Base-by-base conservation (phyloP, 2,113 vertebrate species). In the Circaetus gallicus region DNA sequence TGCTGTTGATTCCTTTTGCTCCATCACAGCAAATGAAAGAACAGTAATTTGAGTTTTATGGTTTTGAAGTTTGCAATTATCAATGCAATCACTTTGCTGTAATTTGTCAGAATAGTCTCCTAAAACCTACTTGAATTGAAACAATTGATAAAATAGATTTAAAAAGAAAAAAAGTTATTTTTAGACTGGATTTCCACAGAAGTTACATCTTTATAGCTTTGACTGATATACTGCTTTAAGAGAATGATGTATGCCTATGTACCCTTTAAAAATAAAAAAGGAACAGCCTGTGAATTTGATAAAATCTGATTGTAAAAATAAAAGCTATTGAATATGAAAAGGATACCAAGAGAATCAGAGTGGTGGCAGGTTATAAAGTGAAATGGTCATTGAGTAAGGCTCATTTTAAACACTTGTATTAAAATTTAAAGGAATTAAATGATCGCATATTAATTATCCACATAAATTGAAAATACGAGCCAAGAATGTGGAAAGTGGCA, bases 341-440 rank as follows among this genome's bases (percentile, higher is more conserved):
- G 24, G 45, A 63, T 25, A n/a, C 49, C 7, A 42, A 67, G 53
- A 66, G 49, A 93, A 40, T 79, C 19, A 61, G 66, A 88, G 47
- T 21, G 20, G 26, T 67, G 66, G 31, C 47, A 81, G 42, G 34
- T 70, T 92, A 82, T 92, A 69, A 84, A 95, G 73, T 72, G 72
- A 92, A 89, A 83, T 24, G 34, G 56, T 69, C 62, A 63, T 62
- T 71, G 56, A 91, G 38, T 42, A 79, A 90, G 80, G 18, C 61
- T 93, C n/a, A 58, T 96, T 95, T 95, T 38, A 86, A 93, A 78
- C n/a, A 32, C 72, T 89, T 72, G 29, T 32, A 76, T 92, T 84
- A 94, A 92, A 89, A 69, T 90, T 91, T 92, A 86, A 92, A 85
- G 47, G 34, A 63, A 72, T 93, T 78, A 84, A 89, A 91, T 95